Percentiles rank a stretch among this genome's conserved stretches.
Evolutionary conservation across 2,113 vertebrate genomes (phyloP).

Genomic region (Indicator maculatus): DNA sequence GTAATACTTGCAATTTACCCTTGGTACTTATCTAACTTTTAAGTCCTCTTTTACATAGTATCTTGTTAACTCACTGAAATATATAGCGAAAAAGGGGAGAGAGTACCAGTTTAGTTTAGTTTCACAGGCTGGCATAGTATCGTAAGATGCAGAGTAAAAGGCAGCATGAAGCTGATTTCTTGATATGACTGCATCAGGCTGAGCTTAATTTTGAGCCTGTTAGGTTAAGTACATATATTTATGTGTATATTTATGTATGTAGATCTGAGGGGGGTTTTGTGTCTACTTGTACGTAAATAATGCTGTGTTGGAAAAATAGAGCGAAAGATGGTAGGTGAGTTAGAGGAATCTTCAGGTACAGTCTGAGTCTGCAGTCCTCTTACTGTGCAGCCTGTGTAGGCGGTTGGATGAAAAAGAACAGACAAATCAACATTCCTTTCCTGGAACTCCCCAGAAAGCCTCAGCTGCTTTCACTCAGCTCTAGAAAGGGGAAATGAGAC

Average conservation of each 20-base stretch:
- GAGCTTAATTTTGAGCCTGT: background rate
- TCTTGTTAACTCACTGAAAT: background rate
- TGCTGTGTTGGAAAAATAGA: background rate
- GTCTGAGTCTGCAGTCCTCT: background rate
- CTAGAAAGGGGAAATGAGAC: conserved; percentile 56
- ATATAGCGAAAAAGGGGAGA: background rate
- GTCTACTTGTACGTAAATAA: background rate
- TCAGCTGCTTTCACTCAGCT: conserved; percentile 70
- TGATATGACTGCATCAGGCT: background rate
- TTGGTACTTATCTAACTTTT: background rate
- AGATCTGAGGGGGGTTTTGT: background rate
- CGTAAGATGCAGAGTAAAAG: background rate
- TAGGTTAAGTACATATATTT: background rate
- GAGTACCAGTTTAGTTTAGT: background rate
- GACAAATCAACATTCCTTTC: conserved; percentile 64
- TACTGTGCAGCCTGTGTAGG: background rate
- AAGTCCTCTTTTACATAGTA: background rate
- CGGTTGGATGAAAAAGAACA: conserved; percentile 50
- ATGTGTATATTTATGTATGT: background rate
- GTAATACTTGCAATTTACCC: background rate
- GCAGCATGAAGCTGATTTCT: background rate
- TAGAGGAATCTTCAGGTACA: background rate
- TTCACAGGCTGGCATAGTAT: background rate
- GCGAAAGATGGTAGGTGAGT: background rate
- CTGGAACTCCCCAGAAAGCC: conserved; percentile 36